Conservation (phyloP, 2,113 vertebrate species). For the Nesoenas mayeri region DNA sequence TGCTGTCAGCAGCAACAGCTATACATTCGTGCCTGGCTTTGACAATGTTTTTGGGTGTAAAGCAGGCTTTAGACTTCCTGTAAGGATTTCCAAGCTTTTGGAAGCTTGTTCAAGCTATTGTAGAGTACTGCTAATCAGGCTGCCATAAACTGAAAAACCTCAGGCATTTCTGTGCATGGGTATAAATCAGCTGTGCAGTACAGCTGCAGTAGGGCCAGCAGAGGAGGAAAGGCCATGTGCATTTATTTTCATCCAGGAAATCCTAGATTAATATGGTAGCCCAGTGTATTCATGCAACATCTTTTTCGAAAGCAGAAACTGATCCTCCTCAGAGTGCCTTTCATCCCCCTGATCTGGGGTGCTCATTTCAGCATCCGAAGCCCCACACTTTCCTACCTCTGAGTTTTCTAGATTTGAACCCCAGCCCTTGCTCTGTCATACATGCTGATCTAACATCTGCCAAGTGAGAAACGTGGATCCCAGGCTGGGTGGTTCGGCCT, state of each 20-base stretch:
- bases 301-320: background rate
- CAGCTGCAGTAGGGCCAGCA: constrained; percentile 3
- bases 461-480: accelerated
- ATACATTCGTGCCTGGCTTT: background rate
- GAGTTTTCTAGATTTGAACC: background rate
- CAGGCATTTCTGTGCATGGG: background rate
- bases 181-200: background rate
- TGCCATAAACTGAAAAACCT: background rate
- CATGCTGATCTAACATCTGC: background rate
- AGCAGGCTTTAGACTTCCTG: background rate
- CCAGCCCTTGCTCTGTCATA: accelerated
- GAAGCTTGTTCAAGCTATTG: background rate
- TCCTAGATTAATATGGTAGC: background rate
- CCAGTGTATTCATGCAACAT: background rate
- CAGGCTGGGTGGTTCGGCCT: background rate
- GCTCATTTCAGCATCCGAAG: background rate
- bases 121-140: background rate
- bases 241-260: constrained; percentile 4
- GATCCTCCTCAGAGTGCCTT: background rate
- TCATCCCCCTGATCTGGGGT: background rate
- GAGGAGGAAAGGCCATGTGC: background rate
- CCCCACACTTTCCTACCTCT: background rate
- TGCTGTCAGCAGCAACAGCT: background rate
- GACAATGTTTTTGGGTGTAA: background rate
- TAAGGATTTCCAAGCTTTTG: background rate